Conservation (phyloP, 2,113 vertebrate species). For the Vulpes vulpes region DNA sequence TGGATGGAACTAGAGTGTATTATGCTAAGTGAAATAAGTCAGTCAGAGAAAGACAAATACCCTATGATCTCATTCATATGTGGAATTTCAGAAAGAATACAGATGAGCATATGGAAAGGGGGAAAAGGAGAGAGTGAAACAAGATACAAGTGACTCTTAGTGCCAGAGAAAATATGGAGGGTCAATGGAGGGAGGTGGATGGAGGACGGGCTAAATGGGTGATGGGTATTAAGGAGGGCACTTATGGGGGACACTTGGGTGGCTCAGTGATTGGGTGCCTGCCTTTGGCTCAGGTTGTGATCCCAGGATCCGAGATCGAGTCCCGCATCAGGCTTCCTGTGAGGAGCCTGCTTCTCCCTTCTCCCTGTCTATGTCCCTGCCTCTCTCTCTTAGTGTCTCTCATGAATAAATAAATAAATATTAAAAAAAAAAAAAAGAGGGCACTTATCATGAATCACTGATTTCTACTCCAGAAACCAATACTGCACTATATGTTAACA, state of each 20-base stretch:
- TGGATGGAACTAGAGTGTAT: neutral
- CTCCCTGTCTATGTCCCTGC: too few relatives aligned
- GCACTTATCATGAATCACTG: neutral
- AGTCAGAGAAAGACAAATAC: neutral
- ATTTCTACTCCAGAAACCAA: neutral
- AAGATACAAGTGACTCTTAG: neutral
- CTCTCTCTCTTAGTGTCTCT: too few relatives aligned
- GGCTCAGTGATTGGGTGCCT: too few relatives aligned
- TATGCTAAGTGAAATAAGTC: neutral
- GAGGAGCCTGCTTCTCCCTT: too few relatives aligned
- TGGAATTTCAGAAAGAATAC: neutral
- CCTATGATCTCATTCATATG: neutral
- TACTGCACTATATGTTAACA: neutral
- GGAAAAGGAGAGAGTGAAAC: neutral
- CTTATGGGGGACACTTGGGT: too few relatives aligned
- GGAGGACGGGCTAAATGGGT: neutral
- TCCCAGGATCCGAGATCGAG: too few relatives aligned
- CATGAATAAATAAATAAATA: too few relatives aligned
- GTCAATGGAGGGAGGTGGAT: neutral
- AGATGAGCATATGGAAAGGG: neutral
- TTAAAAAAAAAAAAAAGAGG: neutral
- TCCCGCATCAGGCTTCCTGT: too few relatives aligned
- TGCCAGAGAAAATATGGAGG: neutral
- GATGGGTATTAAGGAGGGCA: neutral
- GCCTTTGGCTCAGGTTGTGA: too few relatives aligned